These are phyloP conservation scores for Strix uralensis DNA, from an alignment of 2,113 vertebrate genomes.

Conservation along the genomic window DNA sequence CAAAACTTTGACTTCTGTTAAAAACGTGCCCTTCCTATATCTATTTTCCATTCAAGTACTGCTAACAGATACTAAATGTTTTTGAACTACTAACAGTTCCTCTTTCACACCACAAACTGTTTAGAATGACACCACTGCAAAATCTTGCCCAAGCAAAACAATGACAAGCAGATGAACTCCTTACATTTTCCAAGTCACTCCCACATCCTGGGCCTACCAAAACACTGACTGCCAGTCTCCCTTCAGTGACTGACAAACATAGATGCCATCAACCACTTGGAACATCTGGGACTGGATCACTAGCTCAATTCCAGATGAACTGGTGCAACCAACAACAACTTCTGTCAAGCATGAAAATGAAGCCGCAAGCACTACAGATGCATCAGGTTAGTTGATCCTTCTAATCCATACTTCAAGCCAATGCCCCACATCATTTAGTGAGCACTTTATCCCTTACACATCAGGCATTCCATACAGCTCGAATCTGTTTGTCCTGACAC, in stretches of 20 bases:
- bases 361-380: not conserved
- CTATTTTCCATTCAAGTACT: not conserved
- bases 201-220: not conserved
- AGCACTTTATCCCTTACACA: not conserved
- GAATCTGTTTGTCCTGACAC: not conserved
- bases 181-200: not conserved
- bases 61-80: not conserved
- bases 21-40: not conserved
- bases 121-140: not conserved
- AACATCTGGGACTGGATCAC: not conserved
- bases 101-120: not conserved
- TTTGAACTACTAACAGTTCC: not conserved
- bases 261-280: not conserved
- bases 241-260: not conserved
- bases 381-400: slow-evolving; percentile 16
- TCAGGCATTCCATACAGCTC: not conserved
- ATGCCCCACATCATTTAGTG: not conserved
- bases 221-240: not conserved
- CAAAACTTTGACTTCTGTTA: not conserved
- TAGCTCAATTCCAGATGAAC: slow-evolving; percentile 4
- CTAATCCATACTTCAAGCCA: slow-evolving; percentile 33
- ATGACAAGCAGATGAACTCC: not conserved
- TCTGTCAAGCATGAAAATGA: slow-evolving; percentile 14
- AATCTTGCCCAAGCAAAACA: not conserved
- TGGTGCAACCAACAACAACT: not conserved